Conservation (phyloP, 2,113 vertebrate species). For the Dascyllus trimaculatus region DNA sequence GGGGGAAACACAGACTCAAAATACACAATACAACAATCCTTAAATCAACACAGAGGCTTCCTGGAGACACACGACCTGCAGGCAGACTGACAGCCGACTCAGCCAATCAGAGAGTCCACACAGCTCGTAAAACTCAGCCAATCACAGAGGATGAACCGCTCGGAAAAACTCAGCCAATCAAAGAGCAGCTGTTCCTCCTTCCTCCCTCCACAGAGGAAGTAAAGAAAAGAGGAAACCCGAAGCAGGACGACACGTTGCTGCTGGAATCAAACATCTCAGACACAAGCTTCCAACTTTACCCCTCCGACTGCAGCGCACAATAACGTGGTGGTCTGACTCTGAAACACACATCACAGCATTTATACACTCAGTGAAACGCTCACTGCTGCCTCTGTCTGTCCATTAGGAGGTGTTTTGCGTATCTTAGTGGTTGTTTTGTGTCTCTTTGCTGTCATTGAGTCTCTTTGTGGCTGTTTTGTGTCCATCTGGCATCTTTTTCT, state of each 20-base stretch:
- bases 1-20: too few species aligned
- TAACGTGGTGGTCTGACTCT: conserved; percentile 69
- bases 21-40: too few species aligned
- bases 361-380: too few species aligned
- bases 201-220: background rate
- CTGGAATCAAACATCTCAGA: background rate
- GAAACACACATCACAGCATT: conserved; percentile 51
- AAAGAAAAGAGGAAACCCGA: background rate
- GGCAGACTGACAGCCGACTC: background rate
- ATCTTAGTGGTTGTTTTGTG: too few species aligned
- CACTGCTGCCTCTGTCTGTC: too few species aligned
- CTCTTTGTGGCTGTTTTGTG: too few species aligned
- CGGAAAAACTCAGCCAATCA: conserved; percentile 14
- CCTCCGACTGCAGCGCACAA: conserved; percentile 37
- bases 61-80: background rate
- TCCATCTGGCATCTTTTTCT: too few species aligned
- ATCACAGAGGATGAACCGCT: background rate
- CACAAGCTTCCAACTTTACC: conserved; percentile 30
- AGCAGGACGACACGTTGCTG: too few species aligned
- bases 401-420: too few species aligned
- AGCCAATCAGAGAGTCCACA: conserved; percentile 28
- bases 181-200: background rate
- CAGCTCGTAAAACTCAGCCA: background rate
- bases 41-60: background rate
- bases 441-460: too few species aligned